These are phyloP conservation scores for Thamnophis elegans DNA, from an alignment of 2,797 vertebrate genomes.

Conservation along the genomic window DNA sequence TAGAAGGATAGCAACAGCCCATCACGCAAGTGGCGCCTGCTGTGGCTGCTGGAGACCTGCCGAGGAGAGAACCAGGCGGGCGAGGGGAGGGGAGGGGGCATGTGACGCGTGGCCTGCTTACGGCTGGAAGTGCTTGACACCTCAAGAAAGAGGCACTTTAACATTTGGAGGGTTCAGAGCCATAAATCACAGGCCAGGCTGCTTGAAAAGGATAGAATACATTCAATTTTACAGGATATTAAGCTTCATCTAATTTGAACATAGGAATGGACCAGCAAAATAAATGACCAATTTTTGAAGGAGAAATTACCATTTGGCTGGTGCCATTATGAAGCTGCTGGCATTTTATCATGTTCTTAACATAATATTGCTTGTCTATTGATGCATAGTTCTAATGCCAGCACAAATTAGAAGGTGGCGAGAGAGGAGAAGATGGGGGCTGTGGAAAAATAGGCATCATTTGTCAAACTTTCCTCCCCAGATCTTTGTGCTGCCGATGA, in stretches of 20 bases:
- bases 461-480: conserved; percentile 75
- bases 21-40: conserved; percentile 46
- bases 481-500: conserved; percentile 74
- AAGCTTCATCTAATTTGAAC: conserved; percentile 83
- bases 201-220: conserved; percentile 79
- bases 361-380: conserved; percentile 81
- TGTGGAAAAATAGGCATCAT: conserved; percentile 75
- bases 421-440: conserved; percentile 70
- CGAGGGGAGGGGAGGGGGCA: conserved; percentile 35
- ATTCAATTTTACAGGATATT: conserved; percentile 84
- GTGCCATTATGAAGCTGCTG: conserved; percentile 76
- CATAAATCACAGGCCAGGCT: conserved; percentile 79
- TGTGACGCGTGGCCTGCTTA: conserved; percentile 68
- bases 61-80: conserved; percentile 21
- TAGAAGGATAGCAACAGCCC: conserved; percentile 75
- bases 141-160: conserved; percentile 75
- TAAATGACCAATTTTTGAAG: conserved; percentile 84
- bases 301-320: conserved; percentile 81
- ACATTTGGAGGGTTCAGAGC: conserved; percentile 76
- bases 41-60: conserved; percentile 27
- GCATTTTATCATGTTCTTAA: conserved; percentile 82
- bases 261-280: conserved; percentile 80
- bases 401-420: conserved; percentile 76
- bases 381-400: conserved; percentile 76
- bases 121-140: conserved; percentile 67